Evolutionary conservation across 2,888 invertebrate species (phyloP).

Genomic region (Lucinisca nassula): DNA sequence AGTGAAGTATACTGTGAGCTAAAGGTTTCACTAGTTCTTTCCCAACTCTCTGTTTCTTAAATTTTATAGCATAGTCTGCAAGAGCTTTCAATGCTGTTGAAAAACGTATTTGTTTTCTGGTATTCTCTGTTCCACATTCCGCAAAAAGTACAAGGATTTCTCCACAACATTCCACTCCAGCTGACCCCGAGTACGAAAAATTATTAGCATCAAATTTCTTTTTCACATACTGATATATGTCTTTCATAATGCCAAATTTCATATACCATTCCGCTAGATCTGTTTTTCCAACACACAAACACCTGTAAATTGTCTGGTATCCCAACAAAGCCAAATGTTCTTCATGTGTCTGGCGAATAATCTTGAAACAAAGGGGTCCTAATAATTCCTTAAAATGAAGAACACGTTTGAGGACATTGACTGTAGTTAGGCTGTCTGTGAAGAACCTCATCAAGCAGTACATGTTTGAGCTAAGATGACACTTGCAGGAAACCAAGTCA

Average conservation of each 20-base stretch:
- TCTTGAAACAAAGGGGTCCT: conserved; percentile 62
- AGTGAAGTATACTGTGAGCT: neutral
- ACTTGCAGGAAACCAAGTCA: conserved; percentile 55
- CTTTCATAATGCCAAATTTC: conserved; percentile 60
- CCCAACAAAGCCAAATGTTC: conserved; percentile 30
- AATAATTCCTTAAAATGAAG: conserved; percentile 48
- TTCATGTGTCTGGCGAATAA: conserved; percentile 57
- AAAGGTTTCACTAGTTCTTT: neutral
- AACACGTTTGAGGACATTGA: conserved; percentile 66
- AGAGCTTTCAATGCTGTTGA: conserved; percentile 58
- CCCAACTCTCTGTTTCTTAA: conserved; percentile 10
- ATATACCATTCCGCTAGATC: conserved; percentile 56
- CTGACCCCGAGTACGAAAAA: conserved; percentile 28
- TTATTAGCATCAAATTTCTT: conserved; percentile 28
- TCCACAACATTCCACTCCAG: conserved; percentile 42
- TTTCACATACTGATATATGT: conserved; percentile 55
- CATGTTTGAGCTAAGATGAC: conserved; percentile 52
- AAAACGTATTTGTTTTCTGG: conserved; percentile 48
- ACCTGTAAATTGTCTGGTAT: conserved; percentile 54
- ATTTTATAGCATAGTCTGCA: conserved; percentile 53
- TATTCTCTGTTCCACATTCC: conserved; percentile 49
- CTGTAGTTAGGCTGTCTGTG: conserved; percentile 55
- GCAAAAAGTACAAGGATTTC: conserved; percentile 48
- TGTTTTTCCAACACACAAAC: conserved; percentile 63
- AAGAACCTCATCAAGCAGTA: conserved; percentile 60